Evolutionary conservation across 2,797 vertebrate species (phyloP).

Genomic region (Ptychadena robeensis): DNA sequence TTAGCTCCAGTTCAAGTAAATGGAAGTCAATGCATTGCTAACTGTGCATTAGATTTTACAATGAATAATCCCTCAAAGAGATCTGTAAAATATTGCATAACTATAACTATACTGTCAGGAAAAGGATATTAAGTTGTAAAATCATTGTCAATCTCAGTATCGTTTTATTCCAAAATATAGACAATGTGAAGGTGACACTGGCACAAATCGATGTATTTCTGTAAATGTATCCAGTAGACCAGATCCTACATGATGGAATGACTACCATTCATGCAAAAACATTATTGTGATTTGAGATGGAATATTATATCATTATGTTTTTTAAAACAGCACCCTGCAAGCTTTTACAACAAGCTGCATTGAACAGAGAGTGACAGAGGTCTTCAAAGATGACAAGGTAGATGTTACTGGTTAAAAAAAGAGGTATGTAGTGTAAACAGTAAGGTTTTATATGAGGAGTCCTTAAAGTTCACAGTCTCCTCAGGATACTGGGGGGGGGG

Average conservation of each 20-base stretch:
- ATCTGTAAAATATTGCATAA: slow-evolving; percentile 40
- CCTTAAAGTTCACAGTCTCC: no score
- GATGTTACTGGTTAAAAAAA: no score
- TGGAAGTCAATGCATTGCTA: slow-evolving; percentile 49
- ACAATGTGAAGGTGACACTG: background rate
- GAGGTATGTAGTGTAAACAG: no score
- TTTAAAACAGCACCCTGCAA: no score
- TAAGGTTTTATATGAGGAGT: no score
- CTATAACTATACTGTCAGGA: slow-evolving; percentile 14
- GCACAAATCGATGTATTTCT: background rate
- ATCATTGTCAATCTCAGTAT: background rate
- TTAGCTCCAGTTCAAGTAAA: slow-evolving; percentile 52
- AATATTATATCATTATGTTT: no score
- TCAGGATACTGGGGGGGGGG: no score
- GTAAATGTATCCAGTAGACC: background rate
- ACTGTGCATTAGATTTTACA: slow-evolving; percentile 40
- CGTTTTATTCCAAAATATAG: slow-evolving; percentile 3
- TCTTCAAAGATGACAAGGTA: no score
- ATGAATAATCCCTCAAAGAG: slow-evolving; percentile 37
- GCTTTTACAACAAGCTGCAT: no score
- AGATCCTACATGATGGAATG: background rate
- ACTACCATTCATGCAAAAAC: background rate
- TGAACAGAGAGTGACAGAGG: no score
- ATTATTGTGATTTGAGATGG: background rate
- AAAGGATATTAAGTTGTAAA: slow-evolving; percentile 15